phyloP scores from a whole-genome alignment of 2,113 vertebrate species.

The Chionomys nivalis region DNA sequence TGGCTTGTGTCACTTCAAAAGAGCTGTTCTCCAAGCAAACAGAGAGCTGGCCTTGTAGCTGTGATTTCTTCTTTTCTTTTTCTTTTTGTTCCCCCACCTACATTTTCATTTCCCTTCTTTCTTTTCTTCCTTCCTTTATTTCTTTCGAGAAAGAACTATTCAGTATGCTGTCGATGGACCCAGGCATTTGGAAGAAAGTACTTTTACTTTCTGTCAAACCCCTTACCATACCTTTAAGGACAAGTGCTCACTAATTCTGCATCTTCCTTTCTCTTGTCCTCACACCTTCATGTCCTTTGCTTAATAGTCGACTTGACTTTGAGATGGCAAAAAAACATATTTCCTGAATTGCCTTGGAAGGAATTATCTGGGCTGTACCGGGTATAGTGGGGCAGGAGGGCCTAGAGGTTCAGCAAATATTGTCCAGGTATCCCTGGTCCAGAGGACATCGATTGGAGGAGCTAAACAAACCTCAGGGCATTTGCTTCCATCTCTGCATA shows the following conservation, averaged over 20 bases:
- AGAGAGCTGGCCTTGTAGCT: neutral
- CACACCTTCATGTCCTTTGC: neutral
- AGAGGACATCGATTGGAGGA: too few relatives aligned
- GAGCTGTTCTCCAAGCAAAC: neutral
- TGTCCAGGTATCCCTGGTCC: neutral
- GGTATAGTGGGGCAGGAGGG: neutral
- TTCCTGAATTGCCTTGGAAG: neutral
- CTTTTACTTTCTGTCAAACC: neutral
- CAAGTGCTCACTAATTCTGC: neutral
- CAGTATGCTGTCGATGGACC: neutral
- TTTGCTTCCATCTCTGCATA: neutral
- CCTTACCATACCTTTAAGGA: neutral
- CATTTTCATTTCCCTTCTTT: neutral
- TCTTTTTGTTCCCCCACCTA: fast-evolving
- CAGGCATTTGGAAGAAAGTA: neutral
- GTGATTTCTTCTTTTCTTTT: neutral
- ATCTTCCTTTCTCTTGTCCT: neutral
- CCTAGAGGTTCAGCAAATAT: neutral
- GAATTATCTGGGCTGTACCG: fast-evolving
- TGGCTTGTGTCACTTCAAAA: neutral
- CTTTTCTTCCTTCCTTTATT: neutral
- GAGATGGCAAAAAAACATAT: neutral
- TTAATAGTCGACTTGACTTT: neutral
- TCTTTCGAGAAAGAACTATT: neutral
- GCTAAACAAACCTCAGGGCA: neutral